These are phyloP conservation scores for Malurus elegans DNA, from an alignment of 2,113 vertebrate genomes.

Conservation along the genomic window DNA sequence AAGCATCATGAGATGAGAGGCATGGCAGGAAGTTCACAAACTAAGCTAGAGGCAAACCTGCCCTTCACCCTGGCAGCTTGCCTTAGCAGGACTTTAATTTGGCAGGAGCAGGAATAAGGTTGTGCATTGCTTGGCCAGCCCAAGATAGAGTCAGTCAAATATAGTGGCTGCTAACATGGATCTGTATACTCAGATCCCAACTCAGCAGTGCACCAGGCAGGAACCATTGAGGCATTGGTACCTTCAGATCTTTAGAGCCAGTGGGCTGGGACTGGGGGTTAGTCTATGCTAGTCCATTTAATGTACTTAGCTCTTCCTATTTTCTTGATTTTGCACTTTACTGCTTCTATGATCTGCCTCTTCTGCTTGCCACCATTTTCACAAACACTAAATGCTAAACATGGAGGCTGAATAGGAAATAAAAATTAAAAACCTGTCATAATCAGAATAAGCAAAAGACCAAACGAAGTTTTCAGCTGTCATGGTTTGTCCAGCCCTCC, in stretches of 20 bases:
- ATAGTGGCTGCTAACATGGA: background rate
- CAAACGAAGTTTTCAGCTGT: background rate
- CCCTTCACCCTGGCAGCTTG: background rate
- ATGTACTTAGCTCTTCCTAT: background rate
- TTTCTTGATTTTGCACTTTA: background rate
- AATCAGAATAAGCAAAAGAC: background rate
- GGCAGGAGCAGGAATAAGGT: background rate
- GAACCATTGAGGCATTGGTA: fast-evolving
- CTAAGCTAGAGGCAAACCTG: background rate
- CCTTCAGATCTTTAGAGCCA: background rate
- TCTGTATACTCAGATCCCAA: background rate
- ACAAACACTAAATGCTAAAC: background rate
- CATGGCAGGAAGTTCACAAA: background rate
- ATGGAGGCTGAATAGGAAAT: background rate
- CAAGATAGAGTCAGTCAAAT: background rate
- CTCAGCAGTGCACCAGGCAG: background rate
- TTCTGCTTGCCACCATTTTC: background rate
- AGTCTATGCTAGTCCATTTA: background rate
- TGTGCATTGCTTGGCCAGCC: background rate
- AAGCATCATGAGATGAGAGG: background rate
- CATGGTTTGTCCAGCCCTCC: background rate
- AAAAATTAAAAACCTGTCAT: background rate
- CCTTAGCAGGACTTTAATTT: background rate
- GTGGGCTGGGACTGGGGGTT: fast-evolving
- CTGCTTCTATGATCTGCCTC: background rate